phyloP scores from a whole-genome alignment of 1,140 invertebrate species.

The Drosophila athabasca region DNA sequence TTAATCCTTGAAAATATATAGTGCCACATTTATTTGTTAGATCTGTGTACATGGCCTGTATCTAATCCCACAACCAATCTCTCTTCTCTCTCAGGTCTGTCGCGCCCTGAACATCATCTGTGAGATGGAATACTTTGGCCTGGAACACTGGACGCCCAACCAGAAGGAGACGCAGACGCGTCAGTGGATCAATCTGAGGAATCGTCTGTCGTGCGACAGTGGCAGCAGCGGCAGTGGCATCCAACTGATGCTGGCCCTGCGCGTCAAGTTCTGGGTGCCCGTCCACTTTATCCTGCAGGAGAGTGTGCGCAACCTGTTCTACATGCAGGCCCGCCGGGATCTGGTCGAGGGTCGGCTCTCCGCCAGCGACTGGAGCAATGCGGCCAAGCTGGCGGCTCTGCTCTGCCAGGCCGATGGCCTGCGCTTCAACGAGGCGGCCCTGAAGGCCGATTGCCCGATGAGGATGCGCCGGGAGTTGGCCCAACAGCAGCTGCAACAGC shows the following conservation, averaged over 20 bases:
- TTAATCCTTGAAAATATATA: constrained; percentile 12
- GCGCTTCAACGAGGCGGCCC: constrained; percentile 66
- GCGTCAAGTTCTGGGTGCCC: constrained; percentile 95
- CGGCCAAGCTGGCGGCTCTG: constrained; percentile 89
- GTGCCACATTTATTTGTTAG: too few relatives aligned
- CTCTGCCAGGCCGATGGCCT: constrained; percentile 87
- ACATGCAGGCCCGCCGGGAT: constrained; percentile 90
- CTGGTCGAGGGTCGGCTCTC: constrained; percentile 89
- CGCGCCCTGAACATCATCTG: constrained; percentile 91
- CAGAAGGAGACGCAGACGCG: constrained; percentile 77
- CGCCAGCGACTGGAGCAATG: constrained; percentile 87
- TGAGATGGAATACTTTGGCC: constrained; percentile 94
- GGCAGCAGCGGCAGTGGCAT: constrained; percentile 86
- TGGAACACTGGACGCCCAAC: constrained; percentile 84
- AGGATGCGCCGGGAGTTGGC: constrained; percentile 59
- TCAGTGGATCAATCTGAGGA: constrained; percentile 93
- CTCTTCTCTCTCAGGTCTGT: constrained; percentile 88
- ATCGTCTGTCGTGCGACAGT: constrained; percentile 87
- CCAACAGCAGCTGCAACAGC: constrained; percentile 51
- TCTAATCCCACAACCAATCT: background rate
- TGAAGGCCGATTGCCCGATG: constrained; percentile 74
- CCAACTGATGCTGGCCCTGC: constrained; percentile 86
- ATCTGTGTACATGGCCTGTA: too few relatives aligned
- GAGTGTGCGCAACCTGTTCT: constrained; percentile 92
- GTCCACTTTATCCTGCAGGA: constrained; percentile 93